These are phyloP conservation scores for Gari tellinella DNA, from an alignment of 2,888 invertebrate genomes.

Conservation along the genomic window DNA sequence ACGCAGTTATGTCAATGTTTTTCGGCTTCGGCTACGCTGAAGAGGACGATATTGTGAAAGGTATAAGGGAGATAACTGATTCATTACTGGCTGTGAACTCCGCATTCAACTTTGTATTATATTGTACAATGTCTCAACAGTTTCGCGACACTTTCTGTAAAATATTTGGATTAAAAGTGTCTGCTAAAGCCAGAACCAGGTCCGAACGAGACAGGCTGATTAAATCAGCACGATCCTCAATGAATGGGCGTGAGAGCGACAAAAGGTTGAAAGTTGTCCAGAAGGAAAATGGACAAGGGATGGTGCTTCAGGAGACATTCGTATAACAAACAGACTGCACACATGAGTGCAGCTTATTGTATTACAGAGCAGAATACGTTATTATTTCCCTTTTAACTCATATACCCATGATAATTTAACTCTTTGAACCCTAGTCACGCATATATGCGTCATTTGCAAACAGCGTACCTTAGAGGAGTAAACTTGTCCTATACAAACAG, in stretches of 20 bases:
- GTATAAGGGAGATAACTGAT: conserved; percentile 83
- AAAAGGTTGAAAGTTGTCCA: neutral
- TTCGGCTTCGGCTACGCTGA: conserved; percentile 83
- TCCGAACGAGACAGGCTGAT: conserved; percentile 43
- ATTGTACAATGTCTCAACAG: conserved; percentile 80
- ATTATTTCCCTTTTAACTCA: too few relatives aligned
- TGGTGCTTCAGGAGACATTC: conserved; percentile 46
- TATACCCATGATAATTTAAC: too few relatives aligned
- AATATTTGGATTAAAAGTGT: conserved; percentile 70
- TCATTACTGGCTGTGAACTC: conserved; percentile 82
- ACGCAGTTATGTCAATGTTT: conserved; percentile 83
- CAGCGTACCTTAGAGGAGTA: too few relatives aligned
- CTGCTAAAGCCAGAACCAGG: conserved; percentile 11
- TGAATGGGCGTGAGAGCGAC: conserved; percentile 10
- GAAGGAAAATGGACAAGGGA: neutral
- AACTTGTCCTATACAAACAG: too few relatives aligned
- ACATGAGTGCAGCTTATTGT: too few relatives aligned
- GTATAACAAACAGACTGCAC: too few relatives aligned
- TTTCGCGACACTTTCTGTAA: conserved; percentile 79
- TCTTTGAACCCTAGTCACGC: too few relatives aligned
- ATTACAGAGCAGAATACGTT: too few relatives aligned
- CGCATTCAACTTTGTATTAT: conserved; percentile 82
- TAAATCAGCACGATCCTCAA: conserved; percentile 1
- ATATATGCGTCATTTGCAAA: too few relatives aligned
- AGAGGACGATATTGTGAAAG: conserved; percentile 78